Evolutionary conservation across 2,113 vertebrate genomes (phyloP).

Genomic region (Mesitornis unicolor): DNA sequence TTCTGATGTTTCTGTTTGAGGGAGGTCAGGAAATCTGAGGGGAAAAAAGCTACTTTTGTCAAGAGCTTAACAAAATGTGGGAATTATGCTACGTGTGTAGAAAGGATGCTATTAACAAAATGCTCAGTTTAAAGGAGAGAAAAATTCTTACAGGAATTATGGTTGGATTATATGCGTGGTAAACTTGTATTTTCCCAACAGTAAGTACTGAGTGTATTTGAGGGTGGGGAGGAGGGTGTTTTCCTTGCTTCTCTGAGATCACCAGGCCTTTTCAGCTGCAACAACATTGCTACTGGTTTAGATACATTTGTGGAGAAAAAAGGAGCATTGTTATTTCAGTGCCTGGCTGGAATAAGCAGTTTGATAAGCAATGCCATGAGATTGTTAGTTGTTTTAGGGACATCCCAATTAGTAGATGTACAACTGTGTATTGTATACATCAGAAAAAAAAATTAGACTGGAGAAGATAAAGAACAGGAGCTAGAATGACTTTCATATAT

Average conservation of each 20-base stretch:
- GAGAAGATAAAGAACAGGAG: background rate
- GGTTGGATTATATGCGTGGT: background rate
- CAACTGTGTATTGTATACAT: background rate
- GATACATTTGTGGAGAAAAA: background rate
- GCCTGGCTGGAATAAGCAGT: background rate
- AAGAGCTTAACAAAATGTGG: background rate
- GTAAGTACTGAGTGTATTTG: background rate
- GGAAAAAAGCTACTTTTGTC: background rate
- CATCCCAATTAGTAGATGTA: background rate
- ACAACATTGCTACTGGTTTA: background rate
- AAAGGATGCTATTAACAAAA: background rate
- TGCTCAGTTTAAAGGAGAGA: background rate
- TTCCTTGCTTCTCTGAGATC: slow-evolving; percentile 2
- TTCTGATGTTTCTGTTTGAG: background rate
- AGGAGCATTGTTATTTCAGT: slow-evolving; percentile 26
- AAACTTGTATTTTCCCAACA: background rate
- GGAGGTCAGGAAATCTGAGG: background rate
- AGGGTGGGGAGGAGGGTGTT: background rate
- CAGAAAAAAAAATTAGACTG: background rate
- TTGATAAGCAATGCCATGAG: background rate
- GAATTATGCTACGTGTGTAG: background rate
- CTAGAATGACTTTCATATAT: background rate
- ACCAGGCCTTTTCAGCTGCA: slow-evolving; percentile 47
- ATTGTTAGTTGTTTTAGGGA: slow-evolving; percentile 1
- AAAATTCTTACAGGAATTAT: background rate